Percentiles rank a stretch among this genome's conserved stretches.
These are phyloP conservation scores for Keiferia lycopersicella DNA, from an alignment of 2,888 invertebrate genomes.

Conservation along the genomic window DNA sequence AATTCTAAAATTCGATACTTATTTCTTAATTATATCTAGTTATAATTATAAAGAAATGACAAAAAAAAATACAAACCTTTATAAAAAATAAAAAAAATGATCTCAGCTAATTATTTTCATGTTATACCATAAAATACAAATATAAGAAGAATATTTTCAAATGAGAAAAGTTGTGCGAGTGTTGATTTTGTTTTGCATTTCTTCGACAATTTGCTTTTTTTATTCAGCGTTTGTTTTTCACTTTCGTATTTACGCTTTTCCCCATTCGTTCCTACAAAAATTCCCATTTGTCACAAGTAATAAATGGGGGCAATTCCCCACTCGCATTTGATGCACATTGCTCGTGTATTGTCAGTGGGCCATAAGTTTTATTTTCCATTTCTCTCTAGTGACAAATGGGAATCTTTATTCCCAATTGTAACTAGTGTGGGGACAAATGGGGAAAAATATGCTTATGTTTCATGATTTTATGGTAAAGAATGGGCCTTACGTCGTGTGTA, in stretches of 20 bases:
- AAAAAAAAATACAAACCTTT: conserved; percentile 66
- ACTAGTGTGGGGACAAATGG: too few species aligned
- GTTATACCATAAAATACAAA: conserved; percentile 29
- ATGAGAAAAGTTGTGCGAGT: conserved; percentile 28
- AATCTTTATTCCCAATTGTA: too few species aligned
- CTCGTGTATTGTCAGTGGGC: too few species aligned
- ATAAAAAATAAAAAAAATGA: conserved; percentile 69
- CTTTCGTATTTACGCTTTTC: conserved; percentile 11
- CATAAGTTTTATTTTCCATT: too few species aligned
- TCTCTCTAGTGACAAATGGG: too few species aligned
- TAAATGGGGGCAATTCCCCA: too few species aligned
- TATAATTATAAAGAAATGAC: conserved; percentile 56
- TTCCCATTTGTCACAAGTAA: too few species aligned
- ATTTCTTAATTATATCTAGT: conserved; percentile 47
- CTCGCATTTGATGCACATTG: too few species aligned
- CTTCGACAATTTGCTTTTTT: conserved; percentile 25
- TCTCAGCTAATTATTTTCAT: conserved; percentile 54
- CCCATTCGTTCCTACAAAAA: too few species aligned
- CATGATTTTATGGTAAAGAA: conserved; percentile 15
- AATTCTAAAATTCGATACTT: conserved; percentile 49
- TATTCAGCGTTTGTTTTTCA: neutral
- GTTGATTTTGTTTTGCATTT: conserved; percentile 30
- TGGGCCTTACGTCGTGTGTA: conserved; percentile 19
- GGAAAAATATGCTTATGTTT: conserved; percentile 29
- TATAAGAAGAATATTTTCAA: conserved; percentile 23